These are phyloP conservation scores for Enteromius mattozi DNA, from an alignment of 2,797 vertebrate species.

Conservation along the genomic window DNA sequence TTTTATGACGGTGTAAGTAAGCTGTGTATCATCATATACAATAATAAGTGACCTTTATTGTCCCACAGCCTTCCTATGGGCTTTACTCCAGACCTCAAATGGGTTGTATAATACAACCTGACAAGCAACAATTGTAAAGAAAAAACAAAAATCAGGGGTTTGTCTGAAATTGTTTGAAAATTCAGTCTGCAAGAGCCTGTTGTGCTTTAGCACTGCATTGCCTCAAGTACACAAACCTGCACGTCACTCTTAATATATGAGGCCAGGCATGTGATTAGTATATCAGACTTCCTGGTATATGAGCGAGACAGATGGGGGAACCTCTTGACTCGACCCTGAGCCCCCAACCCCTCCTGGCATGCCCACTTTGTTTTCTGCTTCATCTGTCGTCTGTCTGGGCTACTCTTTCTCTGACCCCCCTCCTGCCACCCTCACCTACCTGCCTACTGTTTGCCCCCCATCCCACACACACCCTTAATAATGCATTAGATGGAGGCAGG, in stretches of 20 bases:
- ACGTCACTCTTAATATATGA: constrained; percentile 74
- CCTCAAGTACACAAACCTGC: constrained; percentile 72
- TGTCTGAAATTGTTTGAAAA: constrained; percentile 60
- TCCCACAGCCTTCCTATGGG: neutral
- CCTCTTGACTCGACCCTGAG: constrained; percentile 29
- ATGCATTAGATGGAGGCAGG: constrained; percentile 94
- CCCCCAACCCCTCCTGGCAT: constrained; percentile 67
- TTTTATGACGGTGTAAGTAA: neutral
- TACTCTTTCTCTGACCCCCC: constrained; percentile 19
- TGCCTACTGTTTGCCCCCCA: constrained; percentile 33
- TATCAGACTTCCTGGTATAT: constrained; percentile 76
- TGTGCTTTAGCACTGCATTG: constrained; percentile 43
- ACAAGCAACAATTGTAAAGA: neutral
- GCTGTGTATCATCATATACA: neutral
- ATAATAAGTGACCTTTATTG: neutral
- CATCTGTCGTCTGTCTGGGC: constrained; percentile 55
- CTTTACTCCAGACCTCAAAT: neutral
- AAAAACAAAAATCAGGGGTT: neutral
- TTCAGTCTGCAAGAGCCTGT: constrained; percentile 68
- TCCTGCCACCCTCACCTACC: constrained; percentile 16
- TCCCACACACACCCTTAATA: constrained; percentile 88
- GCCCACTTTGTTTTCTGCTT: constrained; percentile 79
- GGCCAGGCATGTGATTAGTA: constrained; percentile 77
- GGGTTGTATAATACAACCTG: neutral
- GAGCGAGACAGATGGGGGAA: constrained; percentile 59